phyloP scores from a whole-genome alignment of 2,797 vertebrate genomes.

The Leuciscus waleckii region DNA sequence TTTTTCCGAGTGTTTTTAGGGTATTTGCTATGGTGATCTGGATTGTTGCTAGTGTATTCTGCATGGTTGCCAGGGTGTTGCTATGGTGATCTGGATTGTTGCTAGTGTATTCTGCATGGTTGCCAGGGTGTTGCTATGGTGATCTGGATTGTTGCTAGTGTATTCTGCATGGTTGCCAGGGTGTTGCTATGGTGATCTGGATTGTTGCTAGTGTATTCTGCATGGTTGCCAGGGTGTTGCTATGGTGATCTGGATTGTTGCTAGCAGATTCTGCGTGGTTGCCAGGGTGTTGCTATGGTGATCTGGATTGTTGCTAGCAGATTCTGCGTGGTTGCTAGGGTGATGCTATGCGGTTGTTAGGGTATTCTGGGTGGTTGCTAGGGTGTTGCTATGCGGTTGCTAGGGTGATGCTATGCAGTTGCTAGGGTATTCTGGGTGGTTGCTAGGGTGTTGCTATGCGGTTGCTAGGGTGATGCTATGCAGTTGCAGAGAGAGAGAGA shows the following conservation, averaged over 20 bases:
- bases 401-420: too few species aligned
- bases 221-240: neutral
- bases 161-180: neutral
- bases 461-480: neutral
- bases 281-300: neutral
- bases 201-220: neutral
- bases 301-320: neutral
- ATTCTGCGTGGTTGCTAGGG: neutral
- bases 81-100: neutral
- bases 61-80: neutral
- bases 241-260: neutral
- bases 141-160: neutral
- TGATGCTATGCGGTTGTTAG: neutral
- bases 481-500: slow-evolving; percentile 53
- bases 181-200: neutral
- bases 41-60: neutral
- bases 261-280: too few species aligned
- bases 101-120: too few species aligned
- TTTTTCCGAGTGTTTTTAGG: neutral
- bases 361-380: neutral
- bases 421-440: too few species aligned
- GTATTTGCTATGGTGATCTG: neutral
- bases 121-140: neutral
- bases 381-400: too few species aligned
- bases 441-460: neutral